Evolutionary conservation across 2,113 vertebrate species (phyloP).

Genomic region (Grammomys dolichurus): DNA sequence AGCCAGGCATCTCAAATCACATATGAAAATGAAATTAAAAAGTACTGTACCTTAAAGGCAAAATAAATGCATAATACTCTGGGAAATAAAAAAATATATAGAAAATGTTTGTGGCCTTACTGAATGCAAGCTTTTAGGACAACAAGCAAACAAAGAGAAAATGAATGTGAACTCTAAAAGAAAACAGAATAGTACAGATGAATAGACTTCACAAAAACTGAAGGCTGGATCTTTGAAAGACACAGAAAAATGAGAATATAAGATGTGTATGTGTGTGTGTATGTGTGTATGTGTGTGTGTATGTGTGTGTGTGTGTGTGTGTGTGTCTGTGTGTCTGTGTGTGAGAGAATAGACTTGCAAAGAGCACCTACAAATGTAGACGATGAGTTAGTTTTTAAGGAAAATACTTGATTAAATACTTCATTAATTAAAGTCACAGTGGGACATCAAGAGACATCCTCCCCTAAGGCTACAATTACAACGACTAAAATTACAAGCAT

Average conservation of each 20-base stretch:
- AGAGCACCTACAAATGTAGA: neutral
- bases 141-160: neutral
- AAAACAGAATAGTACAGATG: neutral
- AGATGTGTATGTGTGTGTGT: neutral
- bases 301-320: neutral
- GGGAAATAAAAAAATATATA: neutral
- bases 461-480: neutral
- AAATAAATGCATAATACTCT: neutral
- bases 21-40: neutral
- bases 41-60: neutral
- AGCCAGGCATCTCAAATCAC: neutral
- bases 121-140: neutral
- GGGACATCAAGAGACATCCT: neutral
- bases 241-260: neutral
- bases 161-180: neutral
- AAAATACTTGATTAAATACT: constrained; percentile 5
- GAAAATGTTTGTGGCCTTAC: neutral
- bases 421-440: constrained; percentile 21
- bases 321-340: neutral
- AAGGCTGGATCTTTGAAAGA: neutral
- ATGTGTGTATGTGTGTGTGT: neutral
- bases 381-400: neutral
- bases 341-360: neutral
- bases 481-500: neutral
- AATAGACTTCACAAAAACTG: neutral